Base-by-base conservation (phyloP, 2,113 vertebrate genomes). In the Oenanthe melanoleuca region DNA sequence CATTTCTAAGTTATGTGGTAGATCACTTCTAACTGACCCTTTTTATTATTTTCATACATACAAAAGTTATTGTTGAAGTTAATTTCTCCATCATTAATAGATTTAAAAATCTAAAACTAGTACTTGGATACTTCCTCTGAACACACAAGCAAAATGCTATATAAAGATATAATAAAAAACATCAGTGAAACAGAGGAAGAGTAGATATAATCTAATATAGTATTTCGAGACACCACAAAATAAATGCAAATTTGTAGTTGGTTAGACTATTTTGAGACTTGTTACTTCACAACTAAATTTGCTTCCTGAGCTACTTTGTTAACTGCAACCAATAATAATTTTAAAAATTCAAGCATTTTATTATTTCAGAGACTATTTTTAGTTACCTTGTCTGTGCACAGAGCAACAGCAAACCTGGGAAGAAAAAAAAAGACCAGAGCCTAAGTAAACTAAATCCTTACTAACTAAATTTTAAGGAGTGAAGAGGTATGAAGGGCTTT, bases 361-460 rank as follows among this genome's bases (percentile, higher is more conserved):
- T 18, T 47, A 5, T 86, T 72, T 56, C 6, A 40, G 17, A 16
- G 12, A 9, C 6, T 26, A 2, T 8, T 42, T 4, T 13, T 16
- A 38, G 2, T 19, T 79, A 75, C n/a, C 19, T 86, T 53, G 2
- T 11, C 17, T 4, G 2, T 20, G 1, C 5, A 37, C 2, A 65
- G 19, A 77, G 3, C 2, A 38, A 17, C 2, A 80, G 20, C 0
- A 23, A 12, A 6, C 4, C 5, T 6, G 0, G 3, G 1, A 61
- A 0, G 4, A 26, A 50, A 42, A 42, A 38, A 40, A 63, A 42
- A 29, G 0, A 8, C 4, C 8, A 40, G 5, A 31, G 1, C 8
- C 8, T 14, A 4, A 0, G 0, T 47, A 8, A 71, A 0, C 9
- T 7, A 1, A 7, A 5, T 11, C 11, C 5, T 25, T 33, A 0